Evolutionary conservation across 1,140 invertebrate species (phyloP).

Genomic region (Dendrolimus kikuchii): DNA sequence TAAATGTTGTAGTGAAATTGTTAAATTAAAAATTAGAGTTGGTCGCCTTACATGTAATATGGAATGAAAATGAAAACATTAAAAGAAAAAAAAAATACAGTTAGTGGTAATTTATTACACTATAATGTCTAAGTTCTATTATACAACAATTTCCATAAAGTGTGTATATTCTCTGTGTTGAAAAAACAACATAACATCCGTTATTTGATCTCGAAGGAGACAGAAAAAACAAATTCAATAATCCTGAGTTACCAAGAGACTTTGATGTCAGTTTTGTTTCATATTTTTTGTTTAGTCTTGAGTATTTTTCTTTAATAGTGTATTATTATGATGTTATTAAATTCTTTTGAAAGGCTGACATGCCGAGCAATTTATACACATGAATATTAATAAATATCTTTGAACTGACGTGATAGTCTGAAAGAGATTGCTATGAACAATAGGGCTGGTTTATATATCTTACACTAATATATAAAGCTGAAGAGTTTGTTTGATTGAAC

Average conservation of each 20-base stretch:
- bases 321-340: slow-evolving; percentile 3
- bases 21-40: not conserved
- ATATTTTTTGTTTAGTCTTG: slow-evolving; percentile 12
- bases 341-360: no score
- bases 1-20: not conserved
- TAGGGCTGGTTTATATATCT: no score
- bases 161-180: slow-evolving; percentile 11
- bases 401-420: not conserved
- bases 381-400: not conserved
- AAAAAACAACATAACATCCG: slow-evolving; percentile 19
- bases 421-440: no score
- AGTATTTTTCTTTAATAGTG: slow-evolving; percentile 13
- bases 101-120: no score
- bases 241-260: slow-evolving; percentile 12
- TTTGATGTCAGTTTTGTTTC: slow-evolving; percentile 22
- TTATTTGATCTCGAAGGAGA: slow-evolving; percentile 16
- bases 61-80: no score
- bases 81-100: no score
- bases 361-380: no score
- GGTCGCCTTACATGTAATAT: no score
- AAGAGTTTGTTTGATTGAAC: no score
- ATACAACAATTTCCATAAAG: slow-evolving; percentile 1
- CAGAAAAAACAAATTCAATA: slow-evolving; percentile 26
- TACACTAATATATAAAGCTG: no score
- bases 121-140: no score